phyloP scores from a whole-genome alignment of 2,888 invertebrate species.

The Drosophila birchii region DNA sequence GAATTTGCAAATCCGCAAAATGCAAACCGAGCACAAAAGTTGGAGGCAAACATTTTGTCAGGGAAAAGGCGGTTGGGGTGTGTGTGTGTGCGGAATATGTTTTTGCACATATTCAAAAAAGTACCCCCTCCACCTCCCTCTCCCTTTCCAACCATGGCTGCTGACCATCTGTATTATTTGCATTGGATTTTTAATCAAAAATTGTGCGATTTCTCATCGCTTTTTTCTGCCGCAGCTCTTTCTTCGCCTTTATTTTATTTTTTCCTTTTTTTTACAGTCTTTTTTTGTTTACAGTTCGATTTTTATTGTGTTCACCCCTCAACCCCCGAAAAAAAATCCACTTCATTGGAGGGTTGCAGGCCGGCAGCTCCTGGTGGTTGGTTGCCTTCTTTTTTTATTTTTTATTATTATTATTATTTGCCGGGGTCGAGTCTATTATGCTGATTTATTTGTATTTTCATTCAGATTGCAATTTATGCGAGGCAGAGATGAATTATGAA shows the following conservation, averaged over 20 bases:
- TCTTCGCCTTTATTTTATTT: constrained; percentile 23
- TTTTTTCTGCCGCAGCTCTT: constrained; percentile 39
- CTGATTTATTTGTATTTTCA: constrained; percentile 78
- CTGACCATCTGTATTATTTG: constrained; percentile 64
- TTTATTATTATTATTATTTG: constrained; percentile 8
- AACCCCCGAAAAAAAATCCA: constrained; percentile 13
- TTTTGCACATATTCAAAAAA: constrained; percentile 47
- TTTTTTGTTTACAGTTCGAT: constrained; percentile 50
- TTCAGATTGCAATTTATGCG: constrained; percentile 75
- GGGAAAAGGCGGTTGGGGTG: not conserved
- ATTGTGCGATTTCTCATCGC: constrained; percentile 42
- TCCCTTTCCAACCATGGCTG: not conserved
- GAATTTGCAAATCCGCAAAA: constrained; percentile 74
- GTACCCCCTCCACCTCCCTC: not conserved
- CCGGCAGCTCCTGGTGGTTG: constrained; percentile 57
- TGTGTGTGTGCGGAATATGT: constrained; percentile 46
- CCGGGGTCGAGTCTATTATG: constrained; percentile 71
- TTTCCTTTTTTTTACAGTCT: not conserved
- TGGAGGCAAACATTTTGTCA: constrained; percentile 42
- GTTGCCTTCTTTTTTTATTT: constrained; percentile 26
- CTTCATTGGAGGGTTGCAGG: constrained; percentile 59
- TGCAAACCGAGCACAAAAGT: constrained; percentile 56
- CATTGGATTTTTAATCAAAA: constrained; percentile 76
- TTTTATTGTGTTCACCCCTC: constrained; percentile 43
- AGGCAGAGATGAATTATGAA: constrained; percentile 69